Conservation (phyloP, 2,113 vertebrate genomes). For the Phyllopteryx taeniolatus region DNA sequence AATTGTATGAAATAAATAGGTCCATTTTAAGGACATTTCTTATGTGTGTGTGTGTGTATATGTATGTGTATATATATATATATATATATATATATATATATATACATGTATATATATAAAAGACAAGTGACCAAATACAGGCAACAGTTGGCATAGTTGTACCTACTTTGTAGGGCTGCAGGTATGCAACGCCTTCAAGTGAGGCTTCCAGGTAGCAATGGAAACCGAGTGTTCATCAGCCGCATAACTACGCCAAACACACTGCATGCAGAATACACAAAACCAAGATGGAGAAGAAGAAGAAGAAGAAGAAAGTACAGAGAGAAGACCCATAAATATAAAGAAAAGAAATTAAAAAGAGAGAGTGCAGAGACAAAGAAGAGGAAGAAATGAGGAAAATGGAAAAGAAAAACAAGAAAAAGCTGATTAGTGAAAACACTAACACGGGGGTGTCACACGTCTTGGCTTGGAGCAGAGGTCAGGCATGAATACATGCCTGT, state of each 20-base stretch:
- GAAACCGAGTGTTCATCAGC: slow-evolving; percentile 99
- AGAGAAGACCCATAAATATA: slow-evolving; percentile 39
- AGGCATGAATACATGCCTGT: slow-evolving; percentile 82
- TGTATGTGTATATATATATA: neutral
- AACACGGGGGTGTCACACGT: slow-evolving; percentile 57
- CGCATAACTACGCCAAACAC: slow-evolving; percentile 98
- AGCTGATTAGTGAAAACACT: slow-evolving; percentile 79
- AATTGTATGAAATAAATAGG: neutral
- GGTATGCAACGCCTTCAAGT: slow-evolving; percentile 99
- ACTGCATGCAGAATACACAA: slow-evolving; percentile 84
- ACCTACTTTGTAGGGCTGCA: slow-evolving; percentile 99
- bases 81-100: neutral
- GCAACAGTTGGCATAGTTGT: slow-evolving; percentile 78
- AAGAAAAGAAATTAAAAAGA: slow-evolving; percentile 34
- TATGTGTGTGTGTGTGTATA: no score
- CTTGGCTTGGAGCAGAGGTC: slow-evolving; percentile 65
- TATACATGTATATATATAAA: neutral
- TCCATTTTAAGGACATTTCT: neutral
- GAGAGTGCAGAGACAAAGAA: slow-evolving; percentile 32
- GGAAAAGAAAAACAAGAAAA: slow-evolving; percentile 45
- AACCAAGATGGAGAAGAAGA: slow-evolving; percentile 33
- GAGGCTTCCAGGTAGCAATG: slow-evolving; percentile 99
- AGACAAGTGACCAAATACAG: slow-evolving; percentile 52
- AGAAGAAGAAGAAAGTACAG: slow-evolving; percentile 5
- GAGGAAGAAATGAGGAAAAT: slow-evolving; percentile 12